Evolutionary conservation across 35 echinoderm and acorn worm genomes (phyloP).

Genomic region (Holothuria glaberrima): DNA sequence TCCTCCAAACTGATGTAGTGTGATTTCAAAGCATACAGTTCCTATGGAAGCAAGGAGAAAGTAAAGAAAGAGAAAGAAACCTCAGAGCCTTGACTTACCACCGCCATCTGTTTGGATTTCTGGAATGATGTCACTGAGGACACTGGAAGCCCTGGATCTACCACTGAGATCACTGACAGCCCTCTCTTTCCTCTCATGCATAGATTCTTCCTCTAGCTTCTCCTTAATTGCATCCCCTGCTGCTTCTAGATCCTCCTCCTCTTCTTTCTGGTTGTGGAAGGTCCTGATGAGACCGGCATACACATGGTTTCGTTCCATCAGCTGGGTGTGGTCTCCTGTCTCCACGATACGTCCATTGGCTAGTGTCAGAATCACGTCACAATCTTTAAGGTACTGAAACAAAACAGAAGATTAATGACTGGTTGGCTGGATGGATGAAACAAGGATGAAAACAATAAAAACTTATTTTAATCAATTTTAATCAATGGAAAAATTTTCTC

Average conservation of each 20-base stretch:
- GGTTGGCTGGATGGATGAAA: neutral
- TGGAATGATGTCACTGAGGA: constrained; percentile 56
- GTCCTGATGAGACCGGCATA: constrained; percentile 87
- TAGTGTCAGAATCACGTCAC: constrained; percentile 84
- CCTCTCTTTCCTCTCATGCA: constrained; percentile 43
- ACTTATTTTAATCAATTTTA: no score
- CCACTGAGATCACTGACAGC: constrained; percentile 66
- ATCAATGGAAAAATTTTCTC: no score
- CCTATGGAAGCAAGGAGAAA: no score
- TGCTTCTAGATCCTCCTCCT: constrained; percentile 54
- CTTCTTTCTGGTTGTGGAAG: constrained; percentile 85
- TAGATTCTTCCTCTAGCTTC: constrained; percentile 53
- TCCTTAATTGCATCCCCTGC: constrained; percentile 55
- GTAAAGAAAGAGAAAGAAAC: no score
- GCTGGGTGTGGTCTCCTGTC: constrained; percentile 72
- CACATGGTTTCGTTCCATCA: constrained; percentile 72
- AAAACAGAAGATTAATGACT: neutral
- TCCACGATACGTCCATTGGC: constrained; percentile 85
- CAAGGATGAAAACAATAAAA: no score
- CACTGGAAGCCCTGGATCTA: constrained; percentile 51
- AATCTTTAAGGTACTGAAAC: constrained; percentile 88
- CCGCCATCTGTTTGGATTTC: constrained; percentile 7
- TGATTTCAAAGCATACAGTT: no score
- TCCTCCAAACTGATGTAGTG: no score
- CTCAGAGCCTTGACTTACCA: constrained; percentile 1